Conservation (phyloP, 2,797 vertebrate species). For the Xiphophorus birchmanni region DNA sequence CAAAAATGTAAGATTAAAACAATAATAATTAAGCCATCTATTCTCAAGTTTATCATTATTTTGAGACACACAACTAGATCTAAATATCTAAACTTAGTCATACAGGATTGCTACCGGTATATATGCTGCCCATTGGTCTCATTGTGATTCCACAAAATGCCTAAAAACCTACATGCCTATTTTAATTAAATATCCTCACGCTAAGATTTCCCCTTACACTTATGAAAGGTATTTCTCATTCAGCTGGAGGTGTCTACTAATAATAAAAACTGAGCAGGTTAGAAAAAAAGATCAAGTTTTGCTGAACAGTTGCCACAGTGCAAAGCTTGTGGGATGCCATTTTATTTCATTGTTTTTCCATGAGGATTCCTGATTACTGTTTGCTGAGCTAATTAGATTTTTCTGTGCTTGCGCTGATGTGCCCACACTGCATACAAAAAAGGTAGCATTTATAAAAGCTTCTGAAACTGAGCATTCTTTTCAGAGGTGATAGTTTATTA, state of each 20-base stretch:
- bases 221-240: not conserved
- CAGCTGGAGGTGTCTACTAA: not conserved
- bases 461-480: not conserved
- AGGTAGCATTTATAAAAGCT: not conserved
- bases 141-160: not conserved
- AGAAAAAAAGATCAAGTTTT: not conserved
- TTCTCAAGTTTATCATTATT: not conserved
- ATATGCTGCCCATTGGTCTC: not conserved
- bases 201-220: not conserved
- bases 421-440: not conserved
- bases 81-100: conserved; percentile 1
- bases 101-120: not conserved
- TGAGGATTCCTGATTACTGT: conserved; percentile 2
- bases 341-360: not conserved
- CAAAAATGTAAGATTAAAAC: not conserved
- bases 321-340: not conserved
- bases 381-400: conserved; percentile 1
- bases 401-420: not conserved
- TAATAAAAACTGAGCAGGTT: not conserved
- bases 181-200: not conserved
- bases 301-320: not conserved
- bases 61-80: not conserved
- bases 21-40: not conserved
- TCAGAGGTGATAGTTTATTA: not conserved
- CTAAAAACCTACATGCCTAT: not conserved